Evolutionary conservation across 1,140 invertebrate species (phyloP).

Genomic region (Aphidius gifuensis): DNA sequence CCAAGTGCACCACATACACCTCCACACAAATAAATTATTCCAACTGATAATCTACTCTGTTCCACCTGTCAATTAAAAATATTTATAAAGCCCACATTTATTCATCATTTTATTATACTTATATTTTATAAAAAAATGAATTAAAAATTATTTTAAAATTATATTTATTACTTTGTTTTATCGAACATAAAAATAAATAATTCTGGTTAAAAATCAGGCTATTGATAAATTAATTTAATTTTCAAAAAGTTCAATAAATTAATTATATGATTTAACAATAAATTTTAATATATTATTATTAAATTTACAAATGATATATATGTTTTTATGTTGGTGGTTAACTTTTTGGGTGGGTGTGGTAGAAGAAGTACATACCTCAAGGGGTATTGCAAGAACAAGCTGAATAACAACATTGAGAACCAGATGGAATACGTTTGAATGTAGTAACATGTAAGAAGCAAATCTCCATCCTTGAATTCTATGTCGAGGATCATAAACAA

Average conservation of each 20-base stretch:
- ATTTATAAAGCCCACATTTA: no score
- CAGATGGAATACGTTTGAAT: constrained; percentile 67
- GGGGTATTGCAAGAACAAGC: constrained; percentile 66
- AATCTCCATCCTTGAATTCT: constrained; percentile 74
- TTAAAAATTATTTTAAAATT: background rate
- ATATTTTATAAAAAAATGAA: background rate
- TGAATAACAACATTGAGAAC: constrained; percentile 65
- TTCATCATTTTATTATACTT: no score
- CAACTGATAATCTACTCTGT: constrained; percentile 75
- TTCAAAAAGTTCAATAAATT: no score
- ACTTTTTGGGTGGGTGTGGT: no score
- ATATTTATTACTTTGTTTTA: no score
- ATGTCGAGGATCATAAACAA: constrained; percentile 70
- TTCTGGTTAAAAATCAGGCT: no score
- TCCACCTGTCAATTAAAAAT: constrained; percentile 65
- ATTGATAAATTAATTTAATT: no score
- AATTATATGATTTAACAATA: no score
- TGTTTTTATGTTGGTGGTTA: no score
- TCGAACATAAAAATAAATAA: no score
- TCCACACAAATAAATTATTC: constrained; percentile 68
- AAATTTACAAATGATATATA: no score
- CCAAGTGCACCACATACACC: constrained; percentile 70
- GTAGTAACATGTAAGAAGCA: constrained; percentile 79
- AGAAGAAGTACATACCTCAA: constrained; percentile 45
- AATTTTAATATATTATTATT: no score